phyloP scores from a whole-genome alignment of 1,140 invertebrate genomes.

The Drosophila willistoni region DNA sequence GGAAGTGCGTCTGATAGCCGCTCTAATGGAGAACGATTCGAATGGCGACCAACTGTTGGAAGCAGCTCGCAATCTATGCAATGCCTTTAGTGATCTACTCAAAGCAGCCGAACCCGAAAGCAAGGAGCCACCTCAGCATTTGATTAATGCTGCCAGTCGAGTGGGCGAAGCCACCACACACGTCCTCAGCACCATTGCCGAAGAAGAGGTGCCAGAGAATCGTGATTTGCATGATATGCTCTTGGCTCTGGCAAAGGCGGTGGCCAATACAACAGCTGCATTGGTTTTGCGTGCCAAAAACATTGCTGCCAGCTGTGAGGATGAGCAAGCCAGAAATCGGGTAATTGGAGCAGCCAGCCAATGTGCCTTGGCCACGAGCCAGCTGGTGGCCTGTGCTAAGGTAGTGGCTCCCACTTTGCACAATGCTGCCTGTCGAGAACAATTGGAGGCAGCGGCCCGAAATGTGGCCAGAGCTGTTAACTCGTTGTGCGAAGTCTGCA shows the following conservation, averaged over 20 bases:
- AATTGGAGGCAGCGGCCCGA: constrained; percentile 95
- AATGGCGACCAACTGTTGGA: constrained; percentile 94
- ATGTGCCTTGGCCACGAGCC: constrained; percentile 98
- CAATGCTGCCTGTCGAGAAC: constrained; percentile 96
- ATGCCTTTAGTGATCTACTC: constrained; percentile 97
- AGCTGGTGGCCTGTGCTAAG: constrained; percentile 98
- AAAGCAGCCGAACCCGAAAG: constrained; percentile 96
- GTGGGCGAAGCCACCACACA: constrained; percentile 98
- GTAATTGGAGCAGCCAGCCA: constrained; percentile 98
- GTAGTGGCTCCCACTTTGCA: constrained; percentile 93
- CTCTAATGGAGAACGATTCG: constrained; percentile 93
- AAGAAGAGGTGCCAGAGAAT: constrained; percentile 92
- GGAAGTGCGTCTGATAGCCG: constrained; percentile 96
- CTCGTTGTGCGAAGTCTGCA: constrained; percentile 93
- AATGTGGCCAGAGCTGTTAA: constrained; percentile 97
- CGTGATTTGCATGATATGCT: constrained; percentile 93
- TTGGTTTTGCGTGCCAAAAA: constrained; percentile 97
- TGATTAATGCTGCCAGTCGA: constrained; percentile 96
- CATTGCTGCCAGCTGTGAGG: constrained; percentile 93
- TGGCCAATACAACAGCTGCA: constrained; percentile 98
- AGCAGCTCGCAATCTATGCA: constrained; percentile 95
- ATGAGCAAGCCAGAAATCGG: constrained; percentile 90
- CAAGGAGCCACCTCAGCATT: constrained; percentile 95
- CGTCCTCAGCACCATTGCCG: constrained; percentile 97
- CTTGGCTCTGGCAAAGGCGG: constrained; percentile 95